Evolutionary conservation across 1,140 invertebrate genomes (phyloP).

Genomic region (Sitodiplosis mosellana): DNA sequence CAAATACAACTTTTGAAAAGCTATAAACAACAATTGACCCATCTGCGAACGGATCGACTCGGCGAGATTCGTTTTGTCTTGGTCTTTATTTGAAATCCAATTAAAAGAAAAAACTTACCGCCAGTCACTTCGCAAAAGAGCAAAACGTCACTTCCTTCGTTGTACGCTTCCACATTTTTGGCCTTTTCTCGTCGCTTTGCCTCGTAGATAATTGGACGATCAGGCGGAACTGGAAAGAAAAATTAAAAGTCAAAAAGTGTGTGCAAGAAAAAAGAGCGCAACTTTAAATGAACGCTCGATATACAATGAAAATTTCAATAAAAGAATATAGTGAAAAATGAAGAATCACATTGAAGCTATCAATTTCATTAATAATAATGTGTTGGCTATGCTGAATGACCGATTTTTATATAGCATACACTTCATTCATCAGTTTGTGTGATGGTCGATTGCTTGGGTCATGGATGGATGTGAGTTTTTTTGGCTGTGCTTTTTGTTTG

Average conservation of each 20-base stretch:
- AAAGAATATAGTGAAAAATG: not conserved
- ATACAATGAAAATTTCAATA: not conserved
- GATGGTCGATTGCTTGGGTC: no score
- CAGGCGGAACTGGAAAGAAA: constrained; percentile 51
- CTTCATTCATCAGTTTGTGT: no score
- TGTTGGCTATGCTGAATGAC: no score
- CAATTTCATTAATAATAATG: no score
- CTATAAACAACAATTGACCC: no score
- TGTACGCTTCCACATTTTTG: constrained; percentile 65
- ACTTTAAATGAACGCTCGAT: not conserved
- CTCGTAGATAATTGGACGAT: constrained; percentile 69
- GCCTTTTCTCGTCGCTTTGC: constrained; percentile 56
- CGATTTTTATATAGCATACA: no score
- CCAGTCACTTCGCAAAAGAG: constrained; percentile 73
- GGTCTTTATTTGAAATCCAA: not conserved
- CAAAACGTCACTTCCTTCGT: constrained; percentile 63
- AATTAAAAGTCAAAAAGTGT: not conserved
- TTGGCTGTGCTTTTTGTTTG: no score
- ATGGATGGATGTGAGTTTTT: no score
- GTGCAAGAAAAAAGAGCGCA: not conserved
- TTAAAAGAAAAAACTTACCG: constrained; percentile 40
- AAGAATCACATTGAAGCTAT: not conserved
- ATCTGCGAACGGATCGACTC: no score
- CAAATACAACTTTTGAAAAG: no score
- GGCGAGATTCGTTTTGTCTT: not conserved